Evolutionary conservation across 2,888 invertebrate genomes (phyloP).

Genomic region (Drosophila yooni): DNA sequence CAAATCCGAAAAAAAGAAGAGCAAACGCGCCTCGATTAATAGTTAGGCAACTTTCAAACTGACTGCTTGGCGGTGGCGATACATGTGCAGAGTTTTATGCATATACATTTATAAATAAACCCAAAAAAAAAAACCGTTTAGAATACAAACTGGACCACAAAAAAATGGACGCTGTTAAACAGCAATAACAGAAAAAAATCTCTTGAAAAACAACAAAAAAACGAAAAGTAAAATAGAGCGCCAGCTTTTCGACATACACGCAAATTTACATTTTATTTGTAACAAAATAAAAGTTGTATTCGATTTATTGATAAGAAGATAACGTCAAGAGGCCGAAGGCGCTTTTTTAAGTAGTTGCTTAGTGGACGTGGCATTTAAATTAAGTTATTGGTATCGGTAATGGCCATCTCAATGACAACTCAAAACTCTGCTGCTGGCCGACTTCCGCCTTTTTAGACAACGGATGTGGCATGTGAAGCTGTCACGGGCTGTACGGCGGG

Average conservation of each 20-base stretch:
- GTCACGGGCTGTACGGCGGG: conserved; percentile 36
- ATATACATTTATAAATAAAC: not conserved
- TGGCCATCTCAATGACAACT: conserved; percentile 32
- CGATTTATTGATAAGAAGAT: conserved; percentile 52
- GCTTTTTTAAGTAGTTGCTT: conserved; percentile 24
- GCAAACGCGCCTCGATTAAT: conserved; percentile 38
- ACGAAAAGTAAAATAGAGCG: conserved; percentile 1
- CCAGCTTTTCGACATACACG: not conserved
- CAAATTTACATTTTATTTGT: conserved; percentile 43
- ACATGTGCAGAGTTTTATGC: conserved; percentile 17
- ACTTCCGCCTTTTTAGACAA: conserved; percentile 55
- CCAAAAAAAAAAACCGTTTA: conserved; percentile 15
- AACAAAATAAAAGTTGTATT: conserved; percentile 61
- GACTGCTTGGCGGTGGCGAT: conserved; percentile 9
- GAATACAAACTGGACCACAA: conserved; percentile 59
- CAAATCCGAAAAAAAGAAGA: not conserved
- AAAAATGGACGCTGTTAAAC: conserved; percentile 28
- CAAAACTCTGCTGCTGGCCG: not conserved
- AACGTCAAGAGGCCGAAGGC: conserved; percentile 15
- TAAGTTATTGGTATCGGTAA: conserved; percentile 14
- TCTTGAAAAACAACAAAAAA: conserved; percentile 19
- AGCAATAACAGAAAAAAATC: conserved; percentile 58
- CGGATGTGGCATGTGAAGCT: conserved; percentile 63
- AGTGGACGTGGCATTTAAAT: conserved; percentile 19
- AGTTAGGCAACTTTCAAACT: conserved; percentile 55